phyloP scores from a whole-genome alignment of 1,140 invertebrate species.

The Apolygus lucorum region DNA sequence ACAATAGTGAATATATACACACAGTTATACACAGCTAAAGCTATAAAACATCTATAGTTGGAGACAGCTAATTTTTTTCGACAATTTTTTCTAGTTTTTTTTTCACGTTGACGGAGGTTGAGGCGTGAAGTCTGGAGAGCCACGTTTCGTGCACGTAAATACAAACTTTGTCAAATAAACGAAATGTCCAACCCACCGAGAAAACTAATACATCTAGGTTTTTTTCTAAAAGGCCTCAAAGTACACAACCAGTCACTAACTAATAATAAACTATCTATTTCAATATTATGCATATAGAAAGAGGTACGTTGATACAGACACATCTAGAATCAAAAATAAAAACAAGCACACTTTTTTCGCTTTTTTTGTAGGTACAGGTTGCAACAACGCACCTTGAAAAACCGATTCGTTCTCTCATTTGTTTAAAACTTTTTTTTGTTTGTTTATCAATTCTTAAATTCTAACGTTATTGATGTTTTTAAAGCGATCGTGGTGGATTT shows the following conservation, averaged over 20 bases:
- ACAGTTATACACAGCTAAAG: neutral
- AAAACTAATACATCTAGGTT: neutral
- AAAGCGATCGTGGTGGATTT: neutral
- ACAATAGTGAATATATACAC: neutral
- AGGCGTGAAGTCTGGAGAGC: constrained; percentile 21
- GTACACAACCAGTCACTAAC: constrained; percentile 25
- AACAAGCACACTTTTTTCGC: constrained; percentile 20
- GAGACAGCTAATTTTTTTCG: neutral
- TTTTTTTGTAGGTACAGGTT: neutral
- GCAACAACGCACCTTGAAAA: constrained; percentile 18
- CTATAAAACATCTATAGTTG: neutral
- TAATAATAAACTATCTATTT: constrained; percentile 10
- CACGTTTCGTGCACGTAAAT: constrained; percentile 11
- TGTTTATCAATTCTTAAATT: neutral
- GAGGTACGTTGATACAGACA: constrained; percentile 23
- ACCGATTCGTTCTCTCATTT: neutral
- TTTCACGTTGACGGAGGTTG: neutral
- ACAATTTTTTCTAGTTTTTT: neutral
- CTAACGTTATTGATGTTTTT: neutral
- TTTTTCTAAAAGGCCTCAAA: constrained; percentile 23
- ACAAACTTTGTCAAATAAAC: neutral
- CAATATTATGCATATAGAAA: constrained; percentile 13
- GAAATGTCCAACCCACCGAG: neutral
- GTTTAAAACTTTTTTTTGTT: neutral
- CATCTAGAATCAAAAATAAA: constrained; percentile 25